Conservation (phyloP, 2,113 vertebrate species). For the Carlito syrichta region DNA sequence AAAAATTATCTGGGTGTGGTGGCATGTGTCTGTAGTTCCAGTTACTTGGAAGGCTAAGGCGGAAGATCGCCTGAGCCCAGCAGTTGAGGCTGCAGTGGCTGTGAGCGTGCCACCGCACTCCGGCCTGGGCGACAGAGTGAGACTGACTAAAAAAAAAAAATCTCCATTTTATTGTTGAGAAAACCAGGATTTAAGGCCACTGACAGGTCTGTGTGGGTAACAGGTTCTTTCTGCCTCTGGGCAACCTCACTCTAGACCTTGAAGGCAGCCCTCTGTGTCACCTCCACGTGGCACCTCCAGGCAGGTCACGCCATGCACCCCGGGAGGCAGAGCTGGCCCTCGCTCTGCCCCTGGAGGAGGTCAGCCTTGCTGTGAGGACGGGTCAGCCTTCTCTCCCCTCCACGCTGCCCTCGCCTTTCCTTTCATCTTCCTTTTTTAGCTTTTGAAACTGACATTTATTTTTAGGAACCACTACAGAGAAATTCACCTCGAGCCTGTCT, state of each 20-base stretch:
- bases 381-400: not conserved
- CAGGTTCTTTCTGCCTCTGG: not conserved
- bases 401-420: not conserved
- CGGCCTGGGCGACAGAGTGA: too few species aligned
- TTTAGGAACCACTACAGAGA: conserved; percentile 31
- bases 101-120: too few species aligned
- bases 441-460: conserved; percentile 33
- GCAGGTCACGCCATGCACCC: not conserved
- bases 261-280: accelerated
- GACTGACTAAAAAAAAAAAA: too few species aligned
- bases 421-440: conserved; percentile 2
- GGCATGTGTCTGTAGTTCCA: too few species aligned
- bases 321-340: too few species aligned
- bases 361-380: too few species aligned
- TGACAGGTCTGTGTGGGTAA: too few species aligned
- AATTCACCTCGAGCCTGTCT: conserved; percentile 14
- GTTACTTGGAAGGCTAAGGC: too few species aligned
- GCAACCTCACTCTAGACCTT: not conserved
- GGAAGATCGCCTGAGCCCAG: too few species aligned
- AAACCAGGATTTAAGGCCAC: not conserved
- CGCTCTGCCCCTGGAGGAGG: too few species aligned
- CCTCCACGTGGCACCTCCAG: accelerated
- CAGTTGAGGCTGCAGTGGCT: too few species aligned
- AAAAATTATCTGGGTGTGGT: too few species aligned
- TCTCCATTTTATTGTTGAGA: not conserved